These are phyloP conservation scores for Torymus aiolomorphi DNA, from an alignment of 2,888 invertebrate genomes.

Conservation along the genomic window DNA sequence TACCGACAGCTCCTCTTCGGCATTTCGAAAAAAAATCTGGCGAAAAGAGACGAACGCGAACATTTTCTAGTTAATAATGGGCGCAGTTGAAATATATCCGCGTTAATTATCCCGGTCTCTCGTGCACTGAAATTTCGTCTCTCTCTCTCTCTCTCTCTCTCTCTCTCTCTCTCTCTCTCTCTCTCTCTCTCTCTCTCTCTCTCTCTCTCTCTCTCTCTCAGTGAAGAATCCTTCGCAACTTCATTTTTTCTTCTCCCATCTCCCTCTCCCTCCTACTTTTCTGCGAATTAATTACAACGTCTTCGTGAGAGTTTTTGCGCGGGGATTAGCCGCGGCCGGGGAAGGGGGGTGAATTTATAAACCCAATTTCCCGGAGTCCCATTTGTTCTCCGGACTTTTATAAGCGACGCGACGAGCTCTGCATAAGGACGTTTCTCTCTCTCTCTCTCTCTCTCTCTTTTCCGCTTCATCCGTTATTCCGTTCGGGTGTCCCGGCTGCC, in stretches of 20 bases:
- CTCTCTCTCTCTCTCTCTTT: background rate
- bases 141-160: no score
- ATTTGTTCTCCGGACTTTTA: conserved; percentile 38
- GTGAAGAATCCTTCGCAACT: background rate
- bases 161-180: no score
- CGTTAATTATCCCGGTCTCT: conserved; percentile 43
- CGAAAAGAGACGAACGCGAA: background rate
- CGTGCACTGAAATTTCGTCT: conserved; percentile 26
- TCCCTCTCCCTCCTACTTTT: no score
- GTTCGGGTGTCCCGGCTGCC: background rate
- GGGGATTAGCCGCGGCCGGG: conserved; percentile 14
- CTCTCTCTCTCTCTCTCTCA: background rate
- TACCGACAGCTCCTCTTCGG: no score
- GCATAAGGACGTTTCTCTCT: background rate
- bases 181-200: no score
- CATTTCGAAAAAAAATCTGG: no score
- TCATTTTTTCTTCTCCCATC: no score
- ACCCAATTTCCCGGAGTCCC: conserved; percentile 49
- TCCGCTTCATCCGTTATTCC: conserved; percentile 14
- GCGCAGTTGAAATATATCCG: conserved; percentile 34
- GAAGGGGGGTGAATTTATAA: conserved; percentile 46
- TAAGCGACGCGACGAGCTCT: conserved; percentile 17
- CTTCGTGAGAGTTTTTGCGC: conserved; percentile 36
- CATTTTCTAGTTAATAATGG: conserved; percentile 29
- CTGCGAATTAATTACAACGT: conserved; percentile 45